These are phyloP conservation scores for Archilochus colubris DNA, from an alignment of 2,113 vertebrate genomes.

Conservation along the genomic window DNA sequence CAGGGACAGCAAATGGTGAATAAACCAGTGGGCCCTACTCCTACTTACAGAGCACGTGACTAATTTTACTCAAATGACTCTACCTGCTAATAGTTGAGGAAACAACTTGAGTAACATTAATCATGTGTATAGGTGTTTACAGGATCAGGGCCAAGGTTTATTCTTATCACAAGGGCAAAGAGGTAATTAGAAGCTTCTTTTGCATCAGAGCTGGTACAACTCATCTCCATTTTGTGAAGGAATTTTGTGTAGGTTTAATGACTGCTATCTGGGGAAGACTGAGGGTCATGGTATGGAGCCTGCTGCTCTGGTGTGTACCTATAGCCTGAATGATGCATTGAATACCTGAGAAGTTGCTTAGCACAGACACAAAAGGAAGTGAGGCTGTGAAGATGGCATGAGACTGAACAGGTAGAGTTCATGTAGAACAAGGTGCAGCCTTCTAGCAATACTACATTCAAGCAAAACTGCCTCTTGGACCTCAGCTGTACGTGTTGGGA, in stretches of 20 bases:
- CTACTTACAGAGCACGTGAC: not conserved
- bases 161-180: not conserved
- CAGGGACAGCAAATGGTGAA: slow-evolving; percentile 18
- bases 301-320: not conserved
- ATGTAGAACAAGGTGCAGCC: not conserved
- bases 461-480: not conserved
- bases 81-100: not conserved
- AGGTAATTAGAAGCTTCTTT: not conserved
- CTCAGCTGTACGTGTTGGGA: not conserved
- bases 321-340: not conserved
- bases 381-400: not conserved
- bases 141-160: not conserved
- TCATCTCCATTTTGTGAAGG: not conserved
- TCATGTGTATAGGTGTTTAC: not conserved
- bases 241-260: not conserved
- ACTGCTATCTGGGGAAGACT: not conserved
- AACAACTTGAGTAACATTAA: not conserved
- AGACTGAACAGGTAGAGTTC: not conserved
- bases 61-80: slow-evolving; percentile 19
- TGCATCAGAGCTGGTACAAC: not conserved
- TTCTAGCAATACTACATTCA: slow-evolving; percentile 27
- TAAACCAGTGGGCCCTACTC: not conserved
- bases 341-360: not conserved
- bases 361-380: not conserved
- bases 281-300: not conserved